Percentiles rank a stretch among this genome's conserved stretches.
These are phyloP conservation scores for Drosophila serrata DNA, from an alignment of 1,140 invertebrate species.

Conservation along the genomic window DNA sequence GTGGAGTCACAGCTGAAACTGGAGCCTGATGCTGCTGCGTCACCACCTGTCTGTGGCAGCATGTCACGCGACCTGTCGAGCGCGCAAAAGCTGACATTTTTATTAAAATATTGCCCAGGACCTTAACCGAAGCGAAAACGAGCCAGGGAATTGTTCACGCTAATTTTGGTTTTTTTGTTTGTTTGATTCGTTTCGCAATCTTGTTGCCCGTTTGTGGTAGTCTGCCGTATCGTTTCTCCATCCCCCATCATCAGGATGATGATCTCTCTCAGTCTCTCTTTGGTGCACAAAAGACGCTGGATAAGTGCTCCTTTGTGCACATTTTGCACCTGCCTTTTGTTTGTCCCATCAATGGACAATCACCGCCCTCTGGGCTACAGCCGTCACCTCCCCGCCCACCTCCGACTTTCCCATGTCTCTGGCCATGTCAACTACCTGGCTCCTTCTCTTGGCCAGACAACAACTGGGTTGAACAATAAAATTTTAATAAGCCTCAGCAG, in stretches of 20 bases:
- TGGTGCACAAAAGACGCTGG: conserved; percentile 37
- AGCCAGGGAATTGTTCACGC: conserved; percentile 13
- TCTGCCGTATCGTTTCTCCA: conserved; percentile 13
- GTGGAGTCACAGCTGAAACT: conserved; percentile 10
- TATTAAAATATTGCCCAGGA: conserved; percentile 81
- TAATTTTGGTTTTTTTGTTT: conserved; percentile 61
- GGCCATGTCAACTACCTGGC: conserved; percentile 43
- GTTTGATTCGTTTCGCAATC: conserved; percentile 46
- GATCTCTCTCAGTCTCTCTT: conserved; percentile 22
- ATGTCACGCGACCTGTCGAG: conserved; percentile 80
- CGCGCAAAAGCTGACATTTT: conserved; percentile 80
- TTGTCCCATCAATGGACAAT: conserved; percentile 57
- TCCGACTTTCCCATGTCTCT: conserved; percentile 6
- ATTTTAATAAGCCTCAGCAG: conserved; percentile 64
- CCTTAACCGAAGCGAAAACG: conserved; percentile 20
- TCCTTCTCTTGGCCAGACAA: conserved; percentile 28
- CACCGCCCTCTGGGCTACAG: conserved; percentile 16
- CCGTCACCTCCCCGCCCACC: conserved; percentile 13
- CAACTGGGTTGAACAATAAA: conserved; percentile 59
- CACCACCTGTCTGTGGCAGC: conserved; percentile 75
- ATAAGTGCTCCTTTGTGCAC: conserved; percentile 79
- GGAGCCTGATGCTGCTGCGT: conserved; percentile 23
- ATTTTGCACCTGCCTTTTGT: conserved; percentile 69
- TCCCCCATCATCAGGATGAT: conserved; percentile 25
- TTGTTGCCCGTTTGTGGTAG: conserved; percentile 19